Conservation (phyloP, 1,140 invertebrate species). For the Drosophila leontia region DNA sequence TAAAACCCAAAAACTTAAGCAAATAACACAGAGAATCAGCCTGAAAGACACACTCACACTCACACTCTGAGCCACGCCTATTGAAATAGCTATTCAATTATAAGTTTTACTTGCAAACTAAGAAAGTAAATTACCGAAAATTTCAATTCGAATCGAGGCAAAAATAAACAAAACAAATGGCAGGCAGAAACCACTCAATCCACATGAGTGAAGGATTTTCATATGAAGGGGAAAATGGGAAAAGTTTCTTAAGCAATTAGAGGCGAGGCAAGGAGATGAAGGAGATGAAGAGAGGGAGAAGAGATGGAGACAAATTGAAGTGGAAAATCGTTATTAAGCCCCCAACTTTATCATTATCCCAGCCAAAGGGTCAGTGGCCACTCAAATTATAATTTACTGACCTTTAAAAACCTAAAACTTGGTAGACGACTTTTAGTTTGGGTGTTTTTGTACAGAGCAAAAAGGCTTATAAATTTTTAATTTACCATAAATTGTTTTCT, state of each 20-base stretch:
- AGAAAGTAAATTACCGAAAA: constrained; percentile 47
- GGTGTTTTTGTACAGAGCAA: background rate
- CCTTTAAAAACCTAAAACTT: constrained; percentile 24
- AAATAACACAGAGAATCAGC: constrained; percentile 54
- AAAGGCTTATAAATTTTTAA: background rate
- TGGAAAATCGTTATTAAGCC: constrained; percentile 29
- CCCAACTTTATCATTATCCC: constrained; percentile 37
- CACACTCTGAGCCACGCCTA: constrained; percentile 21
- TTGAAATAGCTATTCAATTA: constrained; percentile 71
- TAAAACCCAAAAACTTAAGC: constrained; percentile 35
- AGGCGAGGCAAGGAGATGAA: constrained; percentile 7
- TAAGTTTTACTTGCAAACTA: constrained; percentile 63
- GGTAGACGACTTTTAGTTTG: constrained; percentile 20
- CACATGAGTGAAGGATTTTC: constrained; percentile 36
- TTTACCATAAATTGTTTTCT: background rate
- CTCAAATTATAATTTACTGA: constrained; percentile 40
- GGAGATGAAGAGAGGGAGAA: background rate
- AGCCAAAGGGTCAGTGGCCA: background rate
- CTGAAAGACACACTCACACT: constrained; percentile 14
- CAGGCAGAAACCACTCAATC: constrained; percentile 29
- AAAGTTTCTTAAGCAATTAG: constrained; percentile 69
- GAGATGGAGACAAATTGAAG: constrained; percentile 12
- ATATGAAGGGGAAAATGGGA: constrained; percentile 42
- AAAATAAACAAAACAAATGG: constrained; percentile 66
- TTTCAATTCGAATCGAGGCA: constrained; percentile 44